A percentile compares a stretch with the other conserved stretches of the same genome.
phyloP scores from a whole-genome alignment of 2,888 invertebrate genomes.

The Ceraclea dissimilis region DNA sequence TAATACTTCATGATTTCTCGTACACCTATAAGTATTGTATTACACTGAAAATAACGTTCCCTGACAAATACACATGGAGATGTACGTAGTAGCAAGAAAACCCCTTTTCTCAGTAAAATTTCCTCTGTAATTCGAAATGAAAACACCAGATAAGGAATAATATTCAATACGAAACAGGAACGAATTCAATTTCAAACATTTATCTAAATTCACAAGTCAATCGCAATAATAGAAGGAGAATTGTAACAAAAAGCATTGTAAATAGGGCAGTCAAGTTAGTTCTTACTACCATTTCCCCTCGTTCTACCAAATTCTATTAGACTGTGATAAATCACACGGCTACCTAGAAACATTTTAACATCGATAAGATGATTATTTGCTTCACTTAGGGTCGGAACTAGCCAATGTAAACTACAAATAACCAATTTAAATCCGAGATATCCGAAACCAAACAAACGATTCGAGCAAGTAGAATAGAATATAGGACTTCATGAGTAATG shows the following conservation, averaged over 20 bases:
- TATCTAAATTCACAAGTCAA: slow-evolving; percentile 2
- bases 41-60: no score
- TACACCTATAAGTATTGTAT: no score
- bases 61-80: no score
- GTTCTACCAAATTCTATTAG: neutral
- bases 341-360: neutral
- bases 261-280: no score
- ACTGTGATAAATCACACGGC: neutral
- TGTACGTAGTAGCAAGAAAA: neutral
- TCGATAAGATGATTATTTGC: slow-evolving; percentile 2
- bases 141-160: neutral
- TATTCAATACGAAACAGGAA: neutral
- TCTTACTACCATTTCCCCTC: neutral
- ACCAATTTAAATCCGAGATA: neutral
- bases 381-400: neutral
- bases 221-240: neutral
- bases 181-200: slow-evolving; percentile 1
- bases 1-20: no score
- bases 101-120: neutral
- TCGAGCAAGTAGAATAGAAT: no score
- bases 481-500: no score
- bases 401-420: neutral
- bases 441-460: no score
- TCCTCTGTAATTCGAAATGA: neutral
- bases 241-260: no score